Evolutionary conservation across 2,888 invertebrate species (phyloP).

Genomic region (Chamaedrilus cognettii): DNA sequence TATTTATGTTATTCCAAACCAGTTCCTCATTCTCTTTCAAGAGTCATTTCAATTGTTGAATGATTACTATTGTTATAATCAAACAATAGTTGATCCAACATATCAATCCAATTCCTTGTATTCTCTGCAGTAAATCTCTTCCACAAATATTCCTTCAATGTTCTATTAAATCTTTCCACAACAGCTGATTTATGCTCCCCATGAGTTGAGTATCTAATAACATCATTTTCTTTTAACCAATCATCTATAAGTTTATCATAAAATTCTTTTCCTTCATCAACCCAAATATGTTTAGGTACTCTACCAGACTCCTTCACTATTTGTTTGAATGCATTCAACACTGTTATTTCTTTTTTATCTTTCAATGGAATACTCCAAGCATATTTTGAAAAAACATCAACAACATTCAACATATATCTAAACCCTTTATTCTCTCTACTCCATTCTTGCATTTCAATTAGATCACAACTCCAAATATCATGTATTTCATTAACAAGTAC

Average conservation of each 20-base stretch:
- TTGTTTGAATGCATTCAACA: not conserved
- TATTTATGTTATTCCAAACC: not conserved
- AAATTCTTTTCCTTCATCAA: constrained; percentile 5
- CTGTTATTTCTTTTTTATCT: constrained; percentile 1
- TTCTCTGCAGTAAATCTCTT: constrained; percentile 9
- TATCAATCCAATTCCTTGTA: constrained; percentile 9
- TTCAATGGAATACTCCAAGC: constrained; percentile 5
- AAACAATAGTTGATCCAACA: not conserved
- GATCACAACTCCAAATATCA: constrained; percentile 5
- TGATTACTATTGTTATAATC: not conserved
- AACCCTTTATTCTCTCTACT: constrained; percentile 5
- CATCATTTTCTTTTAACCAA: constrained; percentile 1
- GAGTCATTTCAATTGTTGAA: not conserved
- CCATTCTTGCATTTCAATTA: constrained; percentile 5
- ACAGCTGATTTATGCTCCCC: constrained; percentile 7
- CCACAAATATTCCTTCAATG: constrained; percentile 1
- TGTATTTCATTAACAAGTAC: not conserved
- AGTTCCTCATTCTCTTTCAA: not conserved
- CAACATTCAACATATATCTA: constrained; percentile 10
- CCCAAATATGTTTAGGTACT: constrained; percentile 4
- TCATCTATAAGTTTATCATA: constrained; percentile 12
- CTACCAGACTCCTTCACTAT: constrained; percentile 2
- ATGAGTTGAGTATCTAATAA: constrained; percentile 1
- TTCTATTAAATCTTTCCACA: constrained; percentile 9
- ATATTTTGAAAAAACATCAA: constrained; percentile 6